These are phyloP conservation scores for Anseranas semipalmata DNA, from an alignment of 2,113 vertebrate species.

Conservation along the genomic window DNA sequence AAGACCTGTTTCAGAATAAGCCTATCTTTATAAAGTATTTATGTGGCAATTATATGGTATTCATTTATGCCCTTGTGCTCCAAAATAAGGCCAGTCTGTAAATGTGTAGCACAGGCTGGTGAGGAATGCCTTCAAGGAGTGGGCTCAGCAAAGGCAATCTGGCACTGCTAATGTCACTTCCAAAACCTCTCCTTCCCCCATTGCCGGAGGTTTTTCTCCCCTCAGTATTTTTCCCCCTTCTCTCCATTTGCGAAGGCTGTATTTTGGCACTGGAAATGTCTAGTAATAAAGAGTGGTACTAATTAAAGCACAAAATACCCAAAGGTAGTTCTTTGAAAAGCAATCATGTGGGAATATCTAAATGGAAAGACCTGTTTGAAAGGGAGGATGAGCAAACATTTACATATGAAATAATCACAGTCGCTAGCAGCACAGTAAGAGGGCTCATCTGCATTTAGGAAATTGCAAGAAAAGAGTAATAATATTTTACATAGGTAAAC, in stretches of 20 bases:
- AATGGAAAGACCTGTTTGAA: not conserved
- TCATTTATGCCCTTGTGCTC: not conserved
- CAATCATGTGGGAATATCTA: not conserved
- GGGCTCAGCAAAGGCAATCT: not conserved
- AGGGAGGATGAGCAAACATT: constrained; percentile 22
- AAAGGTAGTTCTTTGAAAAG: not conserved
- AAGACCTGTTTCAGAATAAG: not conserved
- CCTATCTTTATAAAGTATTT: not conserved
- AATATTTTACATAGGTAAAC: not conserved
- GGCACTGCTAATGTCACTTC: not conserved
- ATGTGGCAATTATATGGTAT: not conserved
- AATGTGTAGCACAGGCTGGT: not conserved
- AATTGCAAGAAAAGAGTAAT: not conserved
- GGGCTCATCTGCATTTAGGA: not conserved
- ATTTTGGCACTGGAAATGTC: not conserved
- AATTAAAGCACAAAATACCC: not conserved
- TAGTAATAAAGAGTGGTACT: not conserved
- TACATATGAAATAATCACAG: not conserved
- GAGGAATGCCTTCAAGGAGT: not conserved
- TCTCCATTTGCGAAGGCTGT: not conserved
- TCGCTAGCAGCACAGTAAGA: not conserved
- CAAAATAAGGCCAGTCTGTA: not conserved
- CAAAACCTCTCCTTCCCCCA: not conserved
- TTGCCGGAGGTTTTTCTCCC: not conserved
- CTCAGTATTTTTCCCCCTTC: not conserved